Percentiles rank a stretch among this genome's conserved stretches.
These are phyloP conservation scores for Trachemys scripta DNA, from an alignment of 2,113 vertebrate species.

Conservation along the genomic window DNA sequence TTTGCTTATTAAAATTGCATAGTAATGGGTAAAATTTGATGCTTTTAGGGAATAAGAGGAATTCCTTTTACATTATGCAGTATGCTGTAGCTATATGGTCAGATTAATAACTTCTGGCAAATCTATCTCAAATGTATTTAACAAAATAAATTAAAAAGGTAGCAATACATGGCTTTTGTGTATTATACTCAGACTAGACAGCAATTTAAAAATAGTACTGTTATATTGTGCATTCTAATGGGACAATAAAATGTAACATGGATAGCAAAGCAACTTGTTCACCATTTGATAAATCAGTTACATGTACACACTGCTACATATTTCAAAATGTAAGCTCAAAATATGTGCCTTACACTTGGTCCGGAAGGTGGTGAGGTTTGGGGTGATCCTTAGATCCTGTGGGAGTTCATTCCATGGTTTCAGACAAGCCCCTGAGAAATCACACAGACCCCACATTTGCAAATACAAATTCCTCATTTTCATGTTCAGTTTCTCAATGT, in stretches of 20 bases:
- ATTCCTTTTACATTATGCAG: background rate
- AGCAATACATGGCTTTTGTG: accelerated
- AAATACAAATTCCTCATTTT: background rate
- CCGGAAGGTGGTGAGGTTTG: background rate
- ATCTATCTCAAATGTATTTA: background rate
- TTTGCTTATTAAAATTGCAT: background rate
- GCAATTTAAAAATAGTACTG: background rate
- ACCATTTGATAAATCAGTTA: background rate
- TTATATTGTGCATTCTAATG: background rate
- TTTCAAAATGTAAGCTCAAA: background rate
- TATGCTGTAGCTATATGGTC: background rate
- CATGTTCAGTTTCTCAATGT: background rate
- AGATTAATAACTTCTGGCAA: background rate
- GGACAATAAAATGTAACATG: background rate
- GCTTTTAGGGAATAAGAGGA: background rate
- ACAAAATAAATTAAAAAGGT: background rate
- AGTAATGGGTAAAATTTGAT: background rate
- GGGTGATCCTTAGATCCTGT: background rate
- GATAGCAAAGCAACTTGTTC: background rate
- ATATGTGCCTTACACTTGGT: background rate
- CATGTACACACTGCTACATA: background rate
- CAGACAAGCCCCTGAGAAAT: background rate
- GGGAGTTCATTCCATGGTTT: background rate
- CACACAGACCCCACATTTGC: background rate
- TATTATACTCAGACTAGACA: background rate